Base-by-base conservation (phyloP, 1,140 invertebrate genomes). In the Neocloeon triangulifer region DNA sequence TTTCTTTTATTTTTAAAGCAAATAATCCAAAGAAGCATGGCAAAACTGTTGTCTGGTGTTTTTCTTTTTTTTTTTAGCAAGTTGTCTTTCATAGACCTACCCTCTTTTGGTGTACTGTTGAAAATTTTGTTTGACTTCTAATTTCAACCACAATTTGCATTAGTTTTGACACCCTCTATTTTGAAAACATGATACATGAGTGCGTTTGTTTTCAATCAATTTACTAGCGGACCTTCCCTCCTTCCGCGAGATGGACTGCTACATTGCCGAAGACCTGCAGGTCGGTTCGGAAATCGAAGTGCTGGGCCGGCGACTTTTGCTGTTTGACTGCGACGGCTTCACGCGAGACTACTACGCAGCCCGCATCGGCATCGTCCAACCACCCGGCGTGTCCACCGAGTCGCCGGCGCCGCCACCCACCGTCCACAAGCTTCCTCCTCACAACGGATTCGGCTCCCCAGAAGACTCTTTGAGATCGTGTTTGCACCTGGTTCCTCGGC, bases 271-370 rank as follows among this genome's bases (percentile, higher is more conserved):
- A n/a, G n/a, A n/a, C n/a, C n/a, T n/a, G n/a, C n/a, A n/a, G n/a
- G 13, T 5, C 18, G 19, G 29, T 18, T 5, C 18, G 12, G 14
- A 30, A 19, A 30, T 30, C 16, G 19, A 12, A 14, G 7, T 12
- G 10, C 12, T 5, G 18, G 16, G 8, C 28, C 39, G 54, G 27
- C 56, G 64, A 20, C 76, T 86, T 48, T 52, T 82, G 1, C 49
- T 89, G 3, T 73, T 66, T 37, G 75, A 85, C 46, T 80, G 76
- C 43, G 80, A 85, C 43, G 42, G 58, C 7, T 81, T 76, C 44
- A 86, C 81, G 0, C 64, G 79, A 44, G 66, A 65, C 34, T 86
- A 77, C 48, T 84, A 69, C 45, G 50, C 25, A 46, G 53, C 40
- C 34, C 58, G 48, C 55, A 48, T 55, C 50, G 55, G 38, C 38